Conservation (phyloP, 1,140 invertebrate species). For the Drosophila bocki region DNA sequence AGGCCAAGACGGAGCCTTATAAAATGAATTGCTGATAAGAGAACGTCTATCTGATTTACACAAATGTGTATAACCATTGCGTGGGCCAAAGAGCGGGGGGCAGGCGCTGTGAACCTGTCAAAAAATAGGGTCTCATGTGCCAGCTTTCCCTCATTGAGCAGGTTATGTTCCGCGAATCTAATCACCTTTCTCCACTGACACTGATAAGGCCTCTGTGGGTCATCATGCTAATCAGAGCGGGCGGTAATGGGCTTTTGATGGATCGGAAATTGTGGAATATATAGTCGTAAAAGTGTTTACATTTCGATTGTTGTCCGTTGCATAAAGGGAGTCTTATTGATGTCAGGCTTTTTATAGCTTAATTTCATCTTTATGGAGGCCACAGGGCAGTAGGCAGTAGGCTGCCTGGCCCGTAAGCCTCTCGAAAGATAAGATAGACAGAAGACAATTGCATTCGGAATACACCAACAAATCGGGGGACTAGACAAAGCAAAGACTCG, state of each 20-base stretch:
- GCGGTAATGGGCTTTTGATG: slow-evolving; percentile 17
- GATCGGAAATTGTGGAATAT: slow-evolving; percentile 9
- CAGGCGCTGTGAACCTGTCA: slow-evolving; percentile 16
- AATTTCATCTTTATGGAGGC: slow-evolving; percentile 40
- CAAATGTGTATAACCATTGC: slow-evolving; percentile 45
- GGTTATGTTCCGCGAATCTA: slow-evolving; percentile 44
- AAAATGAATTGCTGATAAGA: slow-evolving; percentile 69
- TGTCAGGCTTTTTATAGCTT: slow-evolving; percentile 6
- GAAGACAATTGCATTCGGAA: slow-evolving; percentile 1
- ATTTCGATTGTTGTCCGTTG: slow-evolving; percentile 19
- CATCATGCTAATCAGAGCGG: slow-evolving; percentile 47
- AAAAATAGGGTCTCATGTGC: slow-evolving; percentile 1
- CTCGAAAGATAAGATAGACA: slow-evolving; percentile 29
- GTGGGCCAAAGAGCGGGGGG: slow-evolving; percentile 15
- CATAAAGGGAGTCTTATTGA: slow-evolving; percentile 28
- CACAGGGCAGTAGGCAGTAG: slow-evolving; percentile 18
- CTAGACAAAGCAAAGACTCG: slow-evolving; percentile 29
- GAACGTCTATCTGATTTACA: slow-evolving; percentile 60
- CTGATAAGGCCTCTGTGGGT: slow-evolving; percentile 34
- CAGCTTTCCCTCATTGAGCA: slow-evolving; percentile 27
- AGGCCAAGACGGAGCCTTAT: slow-evolving; percentile 59
- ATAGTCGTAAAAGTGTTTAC: slow-evolving; percentile 37
- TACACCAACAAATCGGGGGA: not conserved
- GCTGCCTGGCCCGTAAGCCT: not conserved
- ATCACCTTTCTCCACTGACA: slow-evolving; percentile 36